Evolutionary conservation across 1,140 invertebrate species (phyloP).

Genomic region (Telenomus remus): DNA sequence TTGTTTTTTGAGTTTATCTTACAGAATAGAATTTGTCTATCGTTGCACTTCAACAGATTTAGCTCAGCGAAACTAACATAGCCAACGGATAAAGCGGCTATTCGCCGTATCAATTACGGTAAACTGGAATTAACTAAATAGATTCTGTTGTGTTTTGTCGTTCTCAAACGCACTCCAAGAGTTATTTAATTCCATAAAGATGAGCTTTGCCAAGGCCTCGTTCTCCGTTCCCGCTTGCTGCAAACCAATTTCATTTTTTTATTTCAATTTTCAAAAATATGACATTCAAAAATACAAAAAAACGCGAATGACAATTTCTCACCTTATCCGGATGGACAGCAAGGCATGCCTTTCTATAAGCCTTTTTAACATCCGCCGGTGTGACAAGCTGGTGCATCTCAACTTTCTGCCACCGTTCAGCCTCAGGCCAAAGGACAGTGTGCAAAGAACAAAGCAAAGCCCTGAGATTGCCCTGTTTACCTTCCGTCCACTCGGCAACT

Average conservation of each 20-base stretch:
- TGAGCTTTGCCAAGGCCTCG: constrained; percentile 94
- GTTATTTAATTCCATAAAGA: constrained; percentile 99
- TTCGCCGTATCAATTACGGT: constrained; percentile 65
- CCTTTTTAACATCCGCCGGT: constrained; percentile 94
- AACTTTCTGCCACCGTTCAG: constrained; percentile 89
- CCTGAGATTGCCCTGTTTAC: constrained; percentile 97
- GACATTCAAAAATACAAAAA: not conserved
- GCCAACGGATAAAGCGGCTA: constrained; percentile 51
- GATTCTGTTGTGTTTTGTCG: constrained; percentile 88
- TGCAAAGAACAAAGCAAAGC: constrained; percentile 95
- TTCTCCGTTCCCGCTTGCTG: constrained; percentile 92
- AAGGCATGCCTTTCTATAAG: constrained; percentile 95
- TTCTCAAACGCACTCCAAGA: constrained; percentile 99
- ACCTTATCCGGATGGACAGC: constrained; percentile 99
- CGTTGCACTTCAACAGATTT: constrained; percentile 49
- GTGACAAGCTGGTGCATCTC: constrained; percentile 96
- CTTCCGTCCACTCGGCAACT: constrained; percentile 90
- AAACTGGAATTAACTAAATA: constrained; percentile 80
- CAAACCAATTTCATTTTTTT: constrained; percentile 62
- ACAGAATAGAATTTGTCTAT: constrained; percentile 58
- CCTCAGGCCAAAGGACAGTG: constrained; percentile 94
- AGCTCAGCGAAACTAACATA: constrained; percentile 63
- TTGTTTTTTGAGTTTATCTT: constrained; percentile 48
- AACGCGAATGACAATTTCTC: constrained; percentile 49
- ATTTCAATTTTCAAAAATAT: not conserved